Percentiles rank a stretch among this genome's conserved stretches.
Evolutionary conservation across 1,140 invertebrate genomes (phyloP).

Genomic region (Yoshiicerus persimilis): DNA sequence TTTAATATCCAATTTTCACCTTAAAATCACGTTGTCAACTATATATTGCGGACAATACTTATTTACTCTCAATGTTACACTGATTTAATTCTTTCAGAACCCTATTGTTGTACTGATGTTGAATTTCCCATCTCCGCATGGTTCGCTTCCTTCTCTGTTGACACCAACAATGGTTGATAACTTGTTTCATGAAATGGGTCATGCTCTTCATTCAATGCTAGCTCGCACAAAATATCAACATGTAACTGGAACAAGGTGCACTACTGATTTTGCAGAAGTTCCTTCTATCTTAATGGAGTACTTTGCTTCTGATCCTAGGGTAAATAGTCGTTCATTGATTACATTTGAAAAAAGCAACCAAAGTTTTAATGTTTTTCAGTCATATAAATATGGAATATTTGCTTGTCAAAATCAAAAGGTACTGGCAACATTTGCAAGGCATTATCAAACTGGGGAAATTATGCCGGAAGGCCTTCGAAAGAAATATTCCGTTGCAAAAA

Average conservation of each 20-base stretch:
- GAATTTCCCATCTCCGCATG: slow-evolving; percentile 72
- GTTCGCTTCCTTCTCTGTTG: slow-evolving; percentile 69
- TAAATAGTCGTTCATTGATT: slow-evolving; percentile 52
- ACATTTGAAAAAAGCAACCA: background rate
- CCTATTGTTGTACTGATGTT: slow-evolving; percentile 94
- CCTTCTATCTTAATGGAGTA: slow-evolving; percentile 98
- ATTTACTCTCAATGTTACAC: too few species aligned
- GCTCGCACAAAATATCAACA: slow-evolving; percentile 94
- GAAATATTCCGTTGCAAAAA: slow-evolving; percentile 78
- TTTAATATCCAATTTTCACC: too few species aligned
- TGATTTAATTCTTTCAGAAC: slow-evolving; percentile 66
- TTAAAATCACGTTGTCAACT: too few species aligned
- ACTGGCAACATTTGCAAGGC: slow-evolving; percentile 80
- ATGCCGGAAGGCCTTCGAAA: slow-evolving; percentile 76
- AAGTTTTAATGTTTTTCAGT: background rate
- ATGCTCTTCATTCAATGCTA: slow-evolving; percentile 98
- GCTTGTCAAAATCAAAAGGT: slow-evolving; percentile 61
- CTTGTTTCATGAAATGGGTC: slow-evolving; percentile 98
- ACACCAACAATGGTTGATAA: slow-evolving; percentile 87
- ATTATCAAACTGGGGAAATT: slow-evolving; percentile 84
- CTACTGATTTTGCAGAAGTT: slow-evolving; percentile 97
- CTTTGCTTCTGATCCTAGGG: slow-evolving; percentile 86
- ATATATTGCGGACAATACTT: too few species aligned
- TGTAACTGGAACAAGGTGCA: slow-evolving; percentile 93
- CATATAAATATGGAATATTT: background rate